Percentiles rank a stretch among this genome's conserved stretches.
Evolutionary conservation across 2,888 invertebrate species (phyloP).

Genomic region (Muscina levida): DNA sequence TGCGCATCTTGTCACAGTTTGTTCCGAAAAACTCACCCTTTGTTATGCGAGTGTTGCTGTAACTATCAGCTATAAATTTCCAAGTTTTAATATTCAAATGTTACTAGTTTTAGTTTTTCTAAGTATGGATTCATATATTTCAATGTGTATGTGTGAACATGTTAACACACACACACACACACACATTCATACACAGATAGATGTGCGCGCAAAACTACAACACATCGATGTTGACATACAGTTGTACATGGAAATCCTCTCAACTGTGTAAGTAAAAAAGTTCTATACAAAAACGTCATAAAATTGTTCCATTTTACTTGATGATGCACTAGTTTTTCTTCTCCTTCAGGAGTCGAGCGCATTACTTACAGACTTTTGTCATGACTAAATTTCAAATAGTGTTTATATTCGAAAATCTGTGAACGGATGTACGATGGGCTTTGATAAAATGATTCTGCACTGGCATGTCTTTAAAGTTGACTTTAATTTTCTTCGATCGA

Average conservation of each 20-base stretch:
- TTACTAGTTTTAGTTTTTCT: conserved; percentile 41
- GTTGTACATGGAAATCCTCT: conserved; percentile 26
- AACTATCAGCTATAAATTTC: conserved; percentile 60
- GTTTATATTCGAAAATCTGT: background rate
- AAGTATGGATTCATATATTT: conserved; percentile 9
- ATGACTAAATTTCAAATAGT: background rate
- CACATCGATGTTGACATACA: background rate
- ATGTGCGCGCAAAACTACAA: background rate
- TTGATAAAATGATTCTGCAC: background rate
- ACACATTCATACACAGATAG: background rate
- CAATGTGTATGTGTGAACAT: conserved; percentile 4
- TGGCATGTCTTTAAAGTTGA: too few species aligned
- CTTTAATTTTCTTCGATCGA: too few species aligned
- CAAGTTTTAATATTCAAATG: conserved; percentile 61
- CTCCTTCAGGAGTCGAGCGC: background rate
- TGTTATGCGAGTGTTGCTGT: conserved; percentile 17
- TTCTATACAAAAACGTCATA: conserved; percentile 33
- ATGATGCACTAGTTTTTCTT: conserved; percentile 12
- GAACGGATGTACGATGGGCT: background rate
- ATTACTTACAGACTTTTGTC: background rate
- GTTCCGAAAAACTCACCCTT: background rate
- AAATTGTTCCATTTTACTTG: conserved; percentile 23
- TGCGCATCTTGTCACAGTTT: too few species aligned
- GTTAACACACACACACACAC: conserved; percentile 17
- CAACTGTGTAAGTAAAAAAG: conserved; percentile 14